phyloP scores from a whole-genome alignment of 1,140 invertebrate species.

The Drosophila bocki region DNA sequence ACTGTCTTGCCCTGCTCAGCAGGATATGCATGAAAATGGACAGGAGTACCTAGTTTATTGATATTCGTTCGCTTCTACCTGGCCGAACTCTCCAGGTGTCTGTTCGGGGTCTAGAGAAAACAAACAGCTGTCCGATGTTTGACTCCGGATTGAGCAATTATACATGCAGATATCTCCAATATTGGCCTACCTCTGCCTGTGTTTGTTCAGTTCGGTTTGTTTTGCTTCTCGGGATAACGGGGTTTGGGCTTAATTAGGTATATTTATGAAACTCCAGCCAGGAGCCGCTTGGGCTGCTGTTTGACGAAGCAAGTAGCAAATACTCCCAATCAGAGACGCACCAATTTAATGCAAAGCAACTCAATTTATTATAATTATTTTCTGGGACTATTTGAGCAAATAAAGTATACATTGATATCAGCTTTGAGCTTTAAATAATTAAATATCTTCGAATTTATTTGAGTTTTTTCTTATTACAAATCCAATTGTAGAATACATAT shows the following conservation, averaged over 20 bases:
- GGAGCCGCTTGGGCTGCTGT: neutral
- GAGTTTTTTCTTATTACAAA: neutral
- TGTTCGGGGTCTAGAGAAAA: constrained; percentile 11
- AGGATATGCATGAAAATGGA: neutral
- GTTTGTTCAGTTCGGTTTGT: constrained; percentile 8
- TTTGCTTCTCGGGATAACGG: constrained; percentile 8
- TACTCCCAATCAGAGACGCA: neutral
- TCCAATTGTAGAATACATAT: too few species aligned
- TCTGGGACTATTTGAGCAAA: neutral
- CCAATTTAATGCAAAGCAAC: neutral
- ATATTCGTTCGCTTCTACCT: constrained; percentile 38
- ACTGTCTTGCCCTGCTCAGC: constrained; percentile 7
- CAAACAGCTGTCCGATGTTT: constrained; percentile 44
- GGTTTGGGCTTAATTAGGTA: constrained; percentile 19
- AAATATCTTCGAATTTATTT: neutral
- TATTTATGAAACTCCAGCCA: constrained; percentile 16
- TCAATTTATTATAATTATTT: neutral
- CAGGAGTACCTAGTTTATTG: constrained; percentile 21
- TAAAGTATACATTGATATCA: too few species aligned
- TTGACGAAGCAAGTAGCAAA: neutral
- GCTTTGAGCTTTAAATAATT: too few species aligned
- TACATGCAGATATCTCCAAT: constrained; percentile 21
- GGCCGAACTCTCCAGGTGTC: constrained; percentile 35
- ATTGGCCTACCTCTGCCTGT: constrained; percentile 7
- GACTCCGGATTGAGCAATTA: constrained; percentile 53